A percentile compares a stretch with the other conserved stretches of the same genome.
Conservation (phyloP, 2,797 vertebrate species). For the Falco concolor region DNA sequence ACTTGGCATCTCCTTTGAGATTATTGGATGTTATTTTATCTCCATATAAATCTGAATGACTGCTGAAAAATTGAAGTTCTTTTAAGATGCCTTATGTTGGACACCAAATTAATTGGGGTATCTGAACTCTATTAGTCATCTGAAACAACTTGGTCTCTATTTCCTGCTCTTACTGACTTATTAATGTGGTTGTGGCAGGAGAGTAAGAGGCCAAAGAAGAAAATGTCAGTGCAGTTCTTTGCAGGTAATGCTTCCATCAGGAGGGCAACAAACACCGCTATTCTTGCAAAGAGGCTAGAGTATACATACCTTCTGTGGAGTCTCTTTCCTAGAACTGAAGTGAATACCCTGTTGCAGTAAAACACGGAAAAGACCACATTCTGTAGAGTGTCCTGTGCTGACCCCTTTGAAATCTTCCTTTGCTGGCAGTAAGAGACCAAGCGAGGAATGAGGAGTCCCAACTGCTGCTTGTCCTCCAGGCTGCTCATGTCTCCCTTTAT, state of each 20-base stretch:
- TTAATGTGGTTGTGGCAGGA: not conserved
- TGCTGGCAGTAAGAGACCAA: not conserved
- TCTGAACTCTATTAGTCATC: slow-evolving; percentile 40
- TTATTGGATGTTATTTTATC: not conserved
- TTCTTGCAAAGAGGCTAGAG: not conserved
- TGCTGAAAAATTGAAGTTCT: not conserved
- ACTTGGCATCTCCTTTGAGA: not conserved
- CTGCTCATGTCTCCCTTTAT: not conserved
- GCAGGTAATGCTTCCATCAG: not conserved
- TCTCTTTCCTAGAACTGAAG: not conserved
- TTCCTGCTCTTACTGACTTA: not conserved
- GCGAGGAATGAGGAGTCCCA: not conserved
- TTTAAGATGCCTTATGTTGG: not conserved
- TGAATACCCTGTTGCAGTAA: not conserved
- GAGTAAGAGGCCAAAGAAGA: not conserved
- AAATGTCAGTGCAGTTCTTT: slow-evolving; percentile 20
- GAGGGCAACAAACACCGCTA: not conserved
- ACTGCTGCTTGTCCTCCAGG: not conserved
- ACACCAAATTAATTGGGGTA: slow-evolving; percentile 16
- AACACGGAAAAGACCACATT: not conserved
- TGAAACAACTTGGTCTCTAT: not conserved
- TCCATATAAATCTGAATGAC: not conserved
- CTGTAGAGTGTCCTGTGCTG: not conserved
- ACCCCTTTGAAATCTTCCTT: not conserved
- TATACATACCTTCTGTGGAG: not conserved